Conservation (phyloP, 2,888 invertebrate species). For the Synergus umbraculus region DNA sequence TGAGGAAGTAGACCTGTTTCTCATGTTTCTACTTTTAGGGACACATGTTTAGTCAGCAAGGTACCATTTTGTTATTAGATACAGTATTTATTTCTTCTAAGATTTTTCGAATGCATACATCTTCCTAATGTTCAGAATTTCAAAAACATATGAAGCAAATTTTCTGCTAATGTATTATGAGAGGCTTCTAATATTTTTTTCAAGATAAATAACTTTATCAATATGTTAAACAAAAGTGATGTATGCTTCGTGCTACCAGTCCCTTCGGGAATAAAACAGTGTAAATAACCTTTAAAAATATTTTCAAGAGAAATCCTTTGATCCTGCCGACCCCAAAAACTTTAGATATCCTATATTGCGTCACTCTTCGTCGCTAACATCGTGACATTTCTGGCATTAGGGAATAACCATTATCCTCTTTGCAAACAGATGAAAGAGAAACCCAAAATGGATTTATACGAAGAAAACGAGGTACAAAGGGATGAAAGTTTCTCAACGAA, state of each 20-base stretch:
- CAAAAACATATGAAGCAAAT: not conserved
- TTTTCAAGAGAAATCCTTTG: constrained; percentile 56
- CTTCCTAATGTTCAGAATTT: not conserved
- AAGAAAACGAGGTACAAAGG: constrained; percentile 61
- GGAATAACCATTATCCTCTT: constrained; percentile 74
- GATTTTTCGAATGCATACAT: not conserved
- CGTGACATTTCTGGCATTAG: constrained; percentile 65
- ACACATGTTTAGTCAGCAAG: constrained; percentile 44
- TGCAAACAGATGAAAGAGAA: constrained; percentile 73
- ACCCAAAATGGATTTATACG: constrained; percentile 72
- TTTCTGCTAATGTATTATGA: too few relatives aligned
- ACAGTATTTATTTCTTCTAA: not conserved
- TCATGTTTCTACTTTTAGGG: constrained; percentile 50
- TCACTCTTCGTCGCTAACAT: constrained; percentile 50
- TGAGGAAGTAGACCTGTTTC: constrained; percentile 45
- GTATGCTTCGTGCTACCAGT: too few relatives aligned
- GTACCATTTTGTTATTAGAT: not conserved
- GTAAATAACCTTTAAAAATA: not conserved
- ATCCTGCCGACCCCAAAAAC: constrained; percentile 60
- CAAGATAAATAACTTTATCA: too few relatives aligned
- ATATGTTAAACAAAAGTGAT: too few relatives aligned
- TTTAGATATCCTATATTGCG: constrained; percentile 43
- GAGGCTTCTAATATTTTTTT: too few relatives aligned
- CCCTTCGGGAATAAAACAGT: too few relatives aligned
- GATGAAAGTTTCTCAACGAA: constrained; percentile 61